phyloP scores from a whole-genome alignment of 2,797 vertebrate genomes.

The Gallinago stenura region DNA sequence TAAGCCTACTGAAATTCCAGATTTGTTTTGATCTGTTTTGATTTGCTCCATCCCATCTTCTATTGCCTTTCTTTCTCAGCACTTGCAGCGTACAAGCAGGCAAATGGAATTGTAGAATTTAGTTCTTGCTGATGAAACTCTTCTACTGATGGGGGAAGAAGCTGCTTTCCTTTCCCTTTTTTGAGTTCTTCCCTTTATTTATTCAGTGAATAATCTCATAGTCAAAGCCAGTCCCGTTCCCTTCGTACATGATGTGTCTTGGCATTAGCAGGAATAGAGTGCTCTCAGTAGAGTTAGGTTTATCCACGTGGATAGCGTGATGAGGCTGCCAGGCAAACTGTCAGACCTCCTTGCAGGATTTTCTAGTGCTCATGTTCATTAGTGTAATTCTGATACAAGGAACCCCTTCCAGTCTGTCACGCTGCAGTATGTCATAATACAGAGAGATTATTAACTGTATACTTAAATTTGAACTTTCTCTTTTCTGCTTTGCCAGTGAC shows the following conservation, averaged over 20 bases:
- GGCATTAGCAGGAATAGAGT: background rate
- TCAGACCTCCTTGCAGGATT: background rate
- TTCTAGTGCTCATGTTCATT: background rate
- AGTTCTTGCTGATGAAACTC: background rate
- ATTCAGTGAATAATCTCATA: background rate
- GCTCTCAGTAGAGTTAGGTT: background rate
- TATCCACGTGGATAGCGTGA: rapidly evolving
- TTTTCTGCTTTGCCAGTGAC: background rate
- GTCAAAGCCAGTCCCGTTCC: background rate
- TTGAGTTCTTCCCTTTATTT: background rate
- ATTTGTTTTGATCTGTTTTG: background rate
- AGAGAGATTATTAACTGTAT: background rate
- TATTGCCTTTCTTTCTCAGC: background rate
- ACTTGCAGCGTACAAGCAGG: background rate
- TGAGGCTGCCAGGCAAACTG: background rate
- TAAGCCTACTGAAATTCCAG: background rate
- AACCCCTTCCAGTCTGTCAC: background rate
- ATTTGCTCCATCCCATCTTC: background rate
- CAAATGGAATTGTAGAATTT: background rate
- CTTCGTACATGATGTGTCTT: background rate
- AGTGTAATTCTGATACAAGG: background rate
- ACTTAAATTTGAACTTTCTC: background rate
- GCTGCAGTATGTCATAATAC: background rate
- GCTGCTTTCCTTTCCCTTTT: background rate
- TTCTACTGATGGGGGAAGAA: background rate